Base-by-base conservation (phyloP, 2,797 vertebrate genomes). In the Remorina albescens region DNA sequence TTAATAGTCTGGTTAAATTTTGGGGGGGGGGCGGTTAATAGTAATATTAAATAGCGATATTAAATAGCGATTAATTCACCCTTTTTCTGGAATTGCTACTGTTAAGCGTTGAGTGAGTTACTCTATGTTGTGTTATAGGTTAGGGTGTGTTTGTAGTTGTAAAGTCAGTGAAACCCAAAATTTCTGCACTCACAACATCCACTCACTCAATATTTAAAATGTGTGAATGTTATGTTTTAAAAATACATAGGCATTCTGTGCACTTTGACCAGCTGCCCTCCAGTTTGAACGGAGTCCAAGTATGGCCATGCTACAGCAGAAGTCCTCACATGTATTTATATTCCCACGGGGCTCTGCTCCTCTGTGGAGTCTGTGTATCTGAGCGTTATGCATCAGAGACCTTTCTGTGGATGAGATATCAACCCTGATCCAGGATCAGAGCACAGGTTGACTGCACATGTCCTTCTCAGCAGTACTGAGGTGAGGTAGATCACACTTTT, bases 231-330 rank as follows among this genome's bases (percentile, higher is more conserved):
- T 71, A 58, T 63, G 67, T 80, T 89, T 89, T 82, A 85, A 88
- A 89, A 87, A 90, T 86, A 80, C 85, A 90, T 76, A 88, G 83
- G 84, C 86, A 86, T 90, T 88, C 85, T 88, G 86, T 72, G 74
- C 79, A 87, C 73, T 81, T 82, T 84, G 86, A 89, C 91, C 81
- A 86, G 86, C 86, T 92, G 89, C 86, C 84, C 74, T 75, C 46
- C 59, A 9, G 65, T 80, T 84, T 63, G 64, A 85, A 76, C 54
- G 5, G 0, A 70, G 68, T 69, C n/a, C 66, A 82, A 88, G 74
- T 74, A 55, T 66, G 71, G 49, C 60, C 53, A 25, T 46, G 55
- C 19, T 67, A 30, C 50, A 67, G 80, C 76, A 70, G 64, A 76
- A 64, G 68, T 73, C 65, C 75, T 85, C 71, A 67, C 74, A 69